Conservation (phyloP, 1,140 invertebrate species). For the Tetraneura akinire region DNA sequence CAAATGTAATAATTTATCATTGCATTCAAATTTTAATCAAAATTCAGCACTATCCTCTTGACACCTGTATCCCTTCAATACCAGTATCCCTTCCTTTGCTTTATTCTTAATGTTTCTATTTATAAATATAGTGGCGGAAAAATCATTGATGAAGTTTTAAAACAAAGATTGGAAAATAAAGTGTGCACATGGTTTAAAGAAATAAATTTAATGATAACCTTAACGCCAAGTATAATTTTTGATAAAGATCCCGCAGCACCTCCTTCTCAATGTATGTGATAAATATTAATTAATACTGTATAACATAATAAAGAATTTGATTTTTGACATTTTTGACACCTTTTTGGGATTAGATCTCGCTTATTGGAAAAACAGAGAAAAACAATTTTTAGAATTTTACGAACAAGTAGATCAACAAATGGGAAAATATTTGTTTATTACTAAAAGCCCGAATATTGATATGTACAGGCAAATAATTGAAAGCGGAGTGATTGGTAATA, state of each 20-base stretch:
- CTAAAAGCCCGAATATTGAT: not conserved
- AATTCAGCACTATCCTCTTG: too few species aligned
- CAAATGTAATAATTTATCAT: too few species aligned
- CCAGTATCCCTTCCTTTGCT: too few species aligned
- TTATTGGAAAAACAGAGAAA: constrained; percentile 68
- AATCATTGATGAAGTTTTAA: constrained; percentile 26
- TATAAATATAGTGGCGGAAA: constrained; percentile 28
- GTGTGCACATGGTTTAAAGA: constrained; percentile 13
- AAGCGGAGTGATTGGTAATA: constrained; percentile 9
- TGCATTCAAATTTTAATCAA: too few species aligned
- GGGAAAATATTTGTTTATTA: constrained; percentile 63
- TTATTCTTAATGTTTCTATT: too few species aligned
- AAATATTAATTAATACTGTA: too few species aligned
- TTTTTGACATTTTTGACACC: not conserved
- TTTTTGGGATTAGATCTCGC: constrained; percentile 57
- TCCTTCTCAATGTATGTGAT: not conserved
- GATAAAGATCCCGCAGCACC: constrained; percentile 7
- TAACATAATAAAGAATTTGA: not conserved
- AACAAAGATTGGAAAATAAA: constrained; percentile 23
- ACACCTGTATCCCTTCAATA: too few species aligned
- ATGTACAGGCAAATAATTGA: constrained; percentile 30
- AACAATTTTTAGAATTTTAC: constrained; percentile 68
- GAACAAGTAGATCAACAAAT: constrained; percentile 67
- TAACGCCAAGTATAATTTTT: not conserved
- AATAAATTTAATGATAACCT: not conserved